Conservation (phyloP, 2,888 invertebrate genomes). For the Entomobrya multifasciata region DNA sequence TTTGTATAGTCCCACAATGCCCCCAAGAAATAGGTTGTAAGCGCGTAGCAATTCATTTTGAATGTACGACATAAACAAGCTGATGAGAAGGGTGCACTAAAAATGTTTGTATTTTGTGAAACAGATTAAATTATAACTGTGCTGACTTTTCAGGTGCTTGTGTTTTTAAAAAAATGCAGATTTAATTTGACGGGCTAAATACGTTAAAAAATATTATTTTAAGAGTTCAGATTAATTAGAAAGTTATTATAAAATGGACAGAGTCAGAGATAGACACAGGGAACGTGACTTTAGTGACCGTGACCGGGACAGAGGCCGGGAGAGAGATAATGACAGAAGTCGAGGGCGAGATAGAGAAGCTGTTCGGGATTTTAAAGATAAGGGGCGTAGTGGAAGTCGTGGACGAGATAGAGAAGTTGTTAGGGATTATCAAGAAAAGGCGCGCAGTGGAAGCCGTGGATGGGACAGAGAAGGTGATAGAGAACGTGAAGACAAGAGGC, state of each 20-base stretch:
- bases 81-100: not conserved
- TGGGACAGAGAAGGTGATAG: not conserved
- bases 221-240: not conserved
- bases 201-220: no score
- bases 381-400: not conserved
- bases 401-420: conserved; percentile 5
- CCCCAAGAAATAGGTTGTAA: conserved; percentile 8
- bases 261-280: not conserved
- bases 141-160: no score
- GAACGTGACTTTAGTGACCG: not conserved
- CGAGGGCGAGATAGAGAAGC: not conserved
- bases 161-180: no score
- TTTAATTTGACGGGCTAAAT: no score
- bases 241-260: conserved; percentile 39
- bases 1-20: not conserved
- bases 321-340: not conserved
- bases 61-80: conserved; percentile 22
- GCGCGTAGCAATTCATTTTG: conserved; percentile 16
- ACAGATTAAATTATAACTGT: no score
- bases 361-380: not conserved
- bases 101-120: no score
- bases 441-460: not conserved
- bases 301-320: not conserved
- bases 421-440: not conserved
- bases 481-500: not conserved